Conservation (phyloP, 2,888 invertebrate species). For the Diarsia brunnea region DNA sequence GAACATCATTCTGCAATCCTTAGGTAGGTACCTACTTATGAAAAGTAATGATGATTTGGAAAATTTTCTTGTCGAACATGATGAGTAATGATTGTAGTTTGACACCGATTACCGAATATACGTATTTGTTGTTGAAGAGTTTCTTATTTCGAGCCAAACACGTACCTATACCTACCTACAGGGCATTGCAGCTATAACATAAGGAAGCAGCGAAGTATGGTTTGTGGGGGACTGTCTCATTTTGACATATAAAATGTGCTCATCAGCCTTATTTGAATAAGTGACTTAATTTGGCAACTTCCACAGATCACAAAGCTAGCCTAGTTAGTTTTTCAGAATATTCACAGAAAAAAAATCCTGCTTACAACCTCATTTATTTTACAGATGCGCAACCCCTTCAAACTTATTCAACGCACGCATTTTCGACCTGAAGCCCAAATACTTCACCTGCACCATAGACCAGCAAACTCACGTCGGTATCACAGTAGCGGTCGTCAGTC, state of each 20-base stretch:
- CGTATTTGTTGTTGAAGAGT: no score
- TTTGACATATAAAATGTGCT: not conserved
- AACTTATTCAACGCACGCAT: constrained; percentile 83
- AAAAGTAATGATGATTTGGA: constrained; percentile 1
- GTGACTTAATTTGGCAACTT: no score
- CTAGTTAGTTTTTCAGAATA: not conserved
- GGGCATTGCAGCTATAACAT: no score
- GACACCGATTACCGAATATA: no score
- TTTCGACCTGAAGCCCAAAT: constrained; percentile 83
- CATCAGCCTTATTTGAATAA: not conserved
- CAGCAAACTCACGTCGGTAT: constrained; percentile 69
- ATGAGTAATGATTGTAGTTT: not conserved
- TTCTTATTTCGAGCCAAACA: no score
- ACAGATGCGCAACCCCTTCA: constrained; percentile 88
- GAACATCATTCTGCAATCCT: not conserved
- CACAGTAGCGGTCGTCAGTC: constrained; percentile 71
- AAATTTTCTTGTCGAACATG: not conserved
- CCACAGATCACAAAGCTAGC: no score
- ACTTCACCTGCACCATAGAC: constrained; percentile 80
- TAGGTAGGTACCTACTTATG: no score
- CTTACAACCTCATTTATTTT: constrained; percentile 51
- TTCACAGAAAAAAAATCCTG: not conserved
- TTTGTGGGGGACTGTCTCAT: not conserved
- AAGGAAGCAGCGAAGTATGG: not conserved
- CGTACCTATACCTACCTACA: no score